Evolutionary conservation across 2,888 invertebrate genomes (phyloP).

Genomic region (Drosophila macrospina): DNA sequence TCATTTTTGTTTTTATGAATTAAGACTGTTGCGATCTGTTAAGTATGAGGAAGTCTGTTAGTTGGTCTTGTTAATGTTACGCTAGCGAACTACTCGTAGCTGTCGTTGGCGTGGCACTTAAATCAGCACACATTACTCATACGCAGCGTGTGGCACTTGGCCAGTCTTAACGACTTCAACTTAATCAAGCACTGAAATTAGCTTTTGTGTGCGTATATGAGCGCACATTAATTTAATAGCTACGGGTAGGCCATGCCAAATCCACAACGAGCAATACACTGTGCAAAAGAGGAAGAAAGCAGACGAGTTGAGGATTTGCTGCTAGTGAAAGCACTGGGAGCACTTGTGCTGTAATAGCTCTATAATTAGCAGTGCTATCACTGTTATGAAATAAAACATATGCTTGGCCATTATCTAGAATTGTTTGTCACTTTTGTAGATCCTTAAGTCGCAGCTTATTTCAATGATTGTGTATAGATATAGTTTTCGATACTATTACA

Average conservation of each 20-base stretch:
- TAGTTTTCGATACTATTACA: slow-evolving; percentile 26
- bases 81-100: slow-evolving; percentile 30
- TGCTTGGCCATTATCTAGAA: not conserved
- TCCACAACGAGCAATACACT: slow-evolving; percentile 46
- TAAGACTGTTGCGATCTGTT: not conserved
- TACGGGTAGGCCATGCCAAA: slow-evolving; percentile 45
- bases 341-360: slow-evolving; percentile 38
- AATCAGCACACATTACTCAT: slow-evolving; percentile 71
- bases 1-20: slow-evolving; percentile 6
- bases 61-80: slow-evolving; percentile 33
- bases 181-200: slow-evolving; percentile 78
- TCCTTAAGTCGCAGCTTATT: not conserved
- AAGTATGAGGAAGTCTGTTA: slow-evolving; percentile 23
- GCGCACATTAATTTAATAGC: slow-evolving; percentile 77
- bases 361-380: slow-evolving; percentile 45
- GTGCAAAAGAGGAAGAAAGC: slow-evolving; percentile 23
- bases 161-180: slow-evolving; percentile 75
- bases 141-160: slow-evolving; percentile 76
- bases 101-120: slow-evolving; percentile 53
- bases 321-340: slow-evolving; percentile 7
- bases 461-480: too few relatives aligned
- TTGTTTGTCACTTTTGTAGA: not conserved
- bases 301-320: slow-evolving; percentile 17
- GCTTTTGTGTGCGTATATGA: slow-evolving; percentile 78
- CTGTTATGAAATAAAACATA: slow-evolving; percentile 2